phyloP scores from a whole-genome alignment of 2,113 vertebrate species.

The Athene cunicularia region DNA sequence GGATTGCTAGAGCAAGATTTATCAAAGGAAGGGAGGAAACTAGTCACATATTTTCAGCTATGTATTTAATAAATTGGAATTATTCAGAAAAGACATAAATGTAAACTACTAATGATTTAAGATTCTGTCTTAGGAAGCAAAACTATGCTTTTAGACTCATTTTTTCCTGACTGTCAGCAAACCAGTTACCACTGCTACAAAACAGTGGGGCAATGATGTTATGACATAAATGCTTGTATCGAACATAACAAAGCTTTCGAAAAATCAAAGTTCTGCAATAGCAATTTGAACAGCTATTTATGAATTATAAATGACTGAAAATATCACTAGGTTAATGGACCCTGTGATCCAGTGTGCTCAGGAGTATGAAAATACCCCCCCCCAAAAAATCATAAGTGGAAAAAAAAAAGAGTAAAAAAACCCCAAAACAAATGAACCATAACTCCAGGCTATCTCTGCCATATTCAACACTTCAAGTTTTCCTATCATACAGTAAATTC shows the following conservation, averaged over 20 bases:
- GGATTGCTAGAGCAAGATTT: not conserved
- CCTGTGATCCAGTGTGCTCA: not conserved
- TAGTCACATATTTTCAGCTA: not conserved
- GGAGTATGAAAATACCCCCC: not conserved
- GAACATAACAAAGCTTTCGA: not conserved
- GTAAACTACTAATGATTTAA: not conserved
- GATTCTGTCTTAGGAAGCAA: not conserved
- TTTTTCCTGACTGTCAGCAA: not conserved
- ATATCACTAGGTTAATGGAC: not conserved
- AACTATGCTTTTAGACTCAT: not conserved
- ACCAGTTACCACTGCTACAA: not conserved
- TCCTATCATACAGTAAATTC: not conserved
- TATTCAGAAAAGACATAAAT: not conserved
- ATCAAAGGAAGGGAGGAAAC: not conserved
- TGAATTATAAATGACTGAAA: not conserved
- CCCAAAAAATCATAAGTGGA: not conserved
- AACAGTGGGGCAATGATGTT: not conserved
- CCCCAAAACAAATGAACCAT: not conserved
- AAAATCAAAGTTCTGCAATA: not conserved
- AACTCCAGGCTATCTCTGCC: not conserved
- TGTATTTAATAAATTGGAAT: not conserved
- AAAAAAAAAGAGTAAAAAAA: fast-evolving
- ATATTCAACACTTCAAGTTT: not conserved
- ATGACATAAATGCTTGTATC: not conserved
- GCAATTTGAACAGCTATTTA: not conserved